Conservation (phyloP, 1,140 invertebrate species). For the Aphidius ervi region DNA sequence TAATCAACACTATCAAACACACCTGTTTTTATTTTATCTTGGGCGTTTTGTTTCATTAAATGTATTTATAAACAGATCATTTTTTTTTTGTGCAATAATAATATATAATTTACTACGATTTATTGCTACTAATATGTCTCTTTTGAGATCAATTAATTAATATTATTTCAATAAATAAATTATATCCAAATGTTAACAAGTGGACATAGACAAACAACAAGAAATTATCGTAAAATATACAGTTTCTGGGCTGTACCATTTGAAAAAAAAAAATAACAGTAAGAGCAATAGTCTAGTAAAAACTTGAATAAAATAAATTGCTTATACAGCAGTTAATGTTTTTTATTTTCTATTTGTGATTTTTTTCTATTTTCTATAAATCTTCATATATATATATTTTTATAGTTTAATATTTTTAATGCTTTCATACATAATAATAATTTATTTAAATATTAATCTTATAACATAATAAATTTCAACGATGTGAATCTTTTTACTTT, state of each 20-base stretch:
- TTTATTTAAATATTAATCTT: constrained; percentile 29
- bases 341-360: too few relatives aligned
- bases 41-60: background rate
- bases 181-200: constrained; percentile 1
- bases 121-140: constrained; percentile 2
- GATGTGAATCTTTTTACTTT: constrained; percentile 1
- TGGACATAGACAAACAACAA: constrained; percentile 8
- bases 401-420: constrained; percentile 37
- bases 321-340: too few relatives aligned
- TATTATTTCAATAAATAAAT: constrained; percentile 7
- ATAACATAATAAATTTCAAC: constrained; percentile 46
- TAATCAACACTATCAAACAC: constrained; percentile 21
- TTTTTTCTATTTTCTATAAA: too few relatives aligned
- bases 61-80: constrained; percentile 36
- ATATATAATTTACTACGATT: constrained; percentile 34
- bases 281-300: too few relatives aligned
- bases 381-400: constrained; percentile 20
- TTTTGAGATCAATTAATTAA: background rate
- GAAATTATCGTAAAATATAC: constrained; percentile 1
- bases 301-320: too few relatives aligned
- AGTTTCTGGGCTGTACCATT: background rate
- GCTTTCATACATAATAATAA: constrained; percentile 36
- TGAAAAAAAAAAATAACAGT: too few relatives aligned
- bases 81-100: constrained; percentile 33
- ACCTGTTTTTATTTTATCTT: constrained; percentile 9